Percentiles rank a stretch among this genome's conserved stretches.
Evolutionary conservation across 1,140 invertebrate species (phyloP).

Genomic region (Drosophila insularis): DNA sequence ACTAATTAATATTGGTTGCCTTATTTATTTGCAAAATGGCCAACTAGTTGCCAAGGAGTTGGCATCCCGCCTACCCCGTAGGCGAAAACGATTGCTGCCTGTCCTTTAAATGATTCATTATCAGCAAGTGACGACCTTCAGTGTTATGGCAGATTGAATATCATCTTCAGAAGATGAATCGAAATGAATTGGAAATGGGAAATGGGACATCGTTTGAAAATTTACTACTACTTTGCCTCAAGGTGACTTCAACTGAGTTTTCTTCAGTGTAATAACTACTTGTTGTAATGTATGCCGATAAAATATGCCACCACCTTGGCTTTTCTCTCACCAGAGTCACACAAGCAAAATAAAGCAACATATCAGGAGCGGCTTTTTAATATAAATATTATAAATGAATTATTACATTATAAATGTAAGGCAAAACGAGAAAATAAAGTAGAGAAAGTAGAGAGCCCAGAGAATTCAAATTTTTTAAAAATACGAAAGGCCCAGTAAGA

Average conservation of each 20-base stretch:
- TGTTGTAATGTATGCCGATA: not conserved
- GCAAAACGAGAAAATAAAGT: too few species aligned
- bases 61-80: not conserved
- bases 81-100: conserved; percentile 38
- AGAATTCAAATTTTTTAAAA: too few species aligned
- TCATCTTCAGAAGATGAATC: conserved; percentile 21
- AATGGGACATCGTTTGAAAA: not conserved
- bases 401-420: too few species aligned
- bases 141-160: conserved; percentile 1
- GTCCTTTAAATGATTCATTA: not conserved
- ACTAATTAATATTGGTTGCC: conserved; percentile 72
- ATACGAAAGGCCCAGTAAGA: too few species aligned
- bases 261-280: not conserved
- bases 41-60: not conserved
- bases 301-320: not conserved
- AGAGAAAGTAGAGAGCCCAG: too few species aligned
- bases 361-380: not conserved
- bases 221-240: not conserved
- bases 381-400: not conserved
- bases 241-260: not conserved
- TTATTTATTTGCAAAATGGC: conserved; percentile 56
- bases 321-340: not conserved
- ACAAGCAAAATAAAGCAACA: not conserved
- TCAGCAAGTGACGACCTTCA: not conserved
- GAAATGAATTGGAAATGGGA: not conserved